Percentiles rank a stretch among this genome's conserved stretches.
Conservation (phyloP, 1,140 invertebrate species). For the Antheraea pernyi region DNA sequence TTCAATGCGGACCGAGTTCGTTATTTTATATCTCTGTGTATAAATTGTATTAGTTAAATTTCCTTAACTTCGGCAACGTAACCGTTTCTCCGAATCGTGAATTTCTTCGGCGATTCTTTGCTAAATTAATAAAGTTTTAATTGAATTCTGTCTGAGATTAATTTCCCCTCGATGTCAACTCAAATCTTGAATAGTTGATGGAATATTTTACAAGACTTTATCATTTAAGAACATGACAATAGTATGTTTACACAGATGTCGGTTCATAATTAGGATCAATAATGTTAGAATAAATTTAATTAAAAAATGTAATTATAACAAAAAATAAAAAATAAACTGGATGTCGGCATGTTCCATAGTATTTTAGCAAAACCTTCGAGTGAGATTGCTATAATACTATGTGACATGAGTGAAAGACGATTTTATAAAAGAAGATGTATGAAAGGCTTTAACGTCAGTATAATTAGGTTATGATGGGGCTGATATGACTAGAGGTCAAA, state of each 20-base stretch:
- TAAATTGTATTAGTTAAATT: slow-evolving; percentile 66
- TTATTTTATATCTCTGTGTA: slow-evolving; percentile 40
- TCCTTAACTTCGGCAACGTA: slow-evolving; percentile 50
- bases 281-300: too few species aligned
- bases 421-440: too few species aligned
- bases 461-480: too few species aligned
- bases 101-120: slow-evolving; percentile 60
- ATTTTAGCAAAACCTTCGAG: too few species aligned
- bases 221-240: slow-evolving; percentile 29
- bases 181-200: slow-evolving; percentile 28
- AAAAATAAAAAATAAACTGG: too few species aligned
- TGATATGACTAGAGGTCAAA: too few species aligned
- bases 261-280: not conserved
- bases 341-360: slow-evolving; percentile 42
- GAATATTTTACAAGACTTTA: slow-evolving; percentile 8
- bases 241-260: slow-evolving; percentile 8
- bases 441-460: too few species aligned
- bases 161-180: slow-evolving; percentile 54
- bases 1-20: slow-evolving; percentile 21
- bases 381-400: too few species aligned
- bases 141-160: slow-evolving; percentile 65
- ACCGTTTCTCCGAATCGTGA: slow-evolving; percentile 56
- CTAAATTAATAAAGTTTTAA: slow-evolving; percentile 77
- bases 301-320: too few species aligned
- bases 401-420: too few species aligned